Evolutionary conservation across 2,888 invertebrate species (phyloP), one percentile per base, ranked within the genome.

Genomic region (Lapara coniferarum): DNA sequence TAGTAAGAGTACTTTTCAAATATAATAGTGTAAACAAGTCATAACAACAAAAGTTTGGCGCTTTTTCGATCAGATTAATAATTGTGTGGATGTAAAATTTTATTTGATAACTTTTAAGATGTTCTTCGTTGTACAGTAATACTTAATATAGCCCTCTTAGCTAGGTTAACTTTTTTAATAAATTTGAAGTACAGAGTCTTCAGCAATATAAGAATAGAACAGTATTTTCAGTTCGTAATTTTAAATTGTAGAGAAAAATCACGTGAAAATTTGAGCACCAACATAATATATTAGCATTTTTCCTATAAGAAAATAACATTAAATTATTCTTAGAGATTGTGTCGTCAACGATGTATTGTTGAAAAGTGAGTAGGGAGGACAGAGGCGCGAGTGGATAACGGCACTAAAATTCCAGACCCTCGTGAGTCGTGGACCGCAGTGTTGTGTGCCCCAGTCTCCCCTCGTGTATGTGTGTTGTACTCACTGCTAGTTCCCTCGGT

Each of bases 121-220:
- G 81, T 83, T 88, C 89, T 91, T 88, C 85, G 86, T 90, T 93
- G 93, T 93, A 93, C 93, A 93, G 92, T 91, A 87, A 89, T 74
- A 89, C 84, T 86, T 91, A 90, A 89, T 83, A 88, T 92, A 93
- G 93, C 89, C 76, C 89, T 89, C 89, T 89, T 93, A 93, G 93
- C 91, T 93, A 93, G 93, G 93, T 85, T 92, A 92, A 88, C 85
- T 88, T 90, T 92, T 91, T 88, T 87, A 93, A 92, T 90, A 85
- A 91, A 92, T 91, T 89, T 81, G 85, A 87, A 88, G 84, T 87
- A 88, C 83, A 81, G 77, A 82, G 83, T 88, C 85, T 86, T 88
- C 89, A 85, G 88, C 89, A 87, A 89, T 89, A 86, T 85, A 83
- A 81, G 76, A 80, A 82, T 87, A 85, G 84, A 82, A 86, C 86